Percentiles rank a stretch among this genome's conserved stretches.
phyloP scores from a whole-genome alignment of 2,888 invertebrate genomes.

The Dinocampus coccinellae region DNA sequence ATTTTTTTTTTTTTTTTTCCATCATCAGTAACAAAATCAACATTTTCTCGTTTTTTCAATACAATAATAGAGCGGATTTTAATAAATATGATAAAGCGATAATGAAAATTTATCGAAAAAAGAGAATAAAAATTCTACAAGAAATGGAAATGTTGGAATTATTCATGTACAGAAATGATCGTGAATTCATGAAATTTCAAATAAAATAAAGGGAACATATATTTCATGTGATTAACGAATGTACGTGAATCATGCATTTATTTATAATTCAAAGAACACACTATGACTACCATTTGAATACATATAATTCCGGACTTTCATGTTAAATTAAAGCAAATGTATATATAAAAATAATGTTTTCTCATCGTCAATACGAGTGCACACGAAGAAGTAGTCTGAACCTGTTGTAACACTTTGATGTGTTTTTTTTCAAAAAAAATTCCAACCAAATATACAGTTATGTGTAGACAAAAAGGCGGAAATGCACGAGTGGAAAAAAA shows the following conservation, averaged over 20 bases:
- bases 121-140: too few relatives aligned
- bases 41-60: neutral
- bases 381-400: neutral
- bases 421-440: neutral
- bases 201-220: too few relatives aligned
- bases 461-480: neutral
- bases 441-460: slow-evolving; percentile 4
- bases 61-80: too few relatives aligned
- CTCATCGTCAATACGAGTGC: neutral
- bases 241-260: neutral
- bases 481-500: neutral
- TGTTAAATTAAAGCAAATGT: neutral
- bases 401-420: neutral
- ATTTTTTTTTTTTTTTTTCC: neutral
- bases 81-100: too few relatives aligned
- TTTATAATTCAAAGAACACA: neutral
- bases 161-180: too few relatives aligned
- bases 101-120: too few relatives aligned
- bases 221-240: too few relatives aligned
- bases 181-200: too few relatives aligned
- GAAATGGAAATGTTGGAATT: too few relatives aligned
- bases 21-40: too few relatives aligned
- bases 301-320: neutral
- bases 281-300: neutral
- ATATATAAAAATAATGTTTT: neutral